Percentiles rank a stretch among this genome's conserved stretches.
Conservation (phyloP, 2,888 invertebrate genomes). For the Drosophila villosipedis region DNA sequence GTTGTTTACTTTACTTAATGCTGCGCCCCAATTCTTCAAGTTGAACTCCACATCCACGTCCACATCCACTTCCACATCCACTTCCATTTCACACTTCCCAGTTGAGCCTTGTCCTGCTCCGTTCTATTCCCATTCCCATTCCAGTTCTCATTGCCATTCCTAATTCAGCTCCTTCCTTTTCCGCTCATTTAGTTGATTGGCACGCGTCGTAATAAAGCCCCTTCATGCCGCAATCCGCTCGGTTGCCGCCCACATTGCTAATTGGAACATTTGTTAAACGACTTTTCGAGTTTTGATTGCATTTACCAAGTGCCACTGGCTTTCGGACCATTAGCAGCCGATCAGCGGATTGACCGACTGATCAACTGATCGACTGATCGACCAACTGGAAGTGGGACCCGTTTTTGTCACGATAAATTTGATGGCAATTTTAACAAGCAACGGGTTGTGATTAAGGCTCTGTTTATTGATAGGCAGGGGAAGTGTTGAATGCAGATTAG, state of each 20-base stretch:
- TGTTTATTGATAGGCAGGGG: neutral
- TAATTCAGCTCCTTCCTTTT: slow-evolving; percentile 19
- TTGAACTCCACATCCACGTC: neutral
- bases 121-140: neutral
- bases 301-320: slow-evolving; percentile 32
- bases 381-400: slow-evolving; percentile 8
- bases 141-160: neutral
- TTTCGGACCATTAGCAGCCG: slow-evolving; percentile 31
- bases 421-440: slow-evolving; percentile 1
- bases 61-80: slow-evolving; percentile 13
- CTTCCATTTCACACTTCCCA: slow-evolving; percentile 19
- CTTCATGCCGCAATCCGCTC: neutral
- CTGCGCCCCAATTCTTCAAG: neutral
- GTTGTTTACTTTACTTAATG: slow-evolving; percentile 26
- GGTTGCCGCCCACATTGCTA: slow-evolving; percentile 44
- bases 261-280: slow-evolving; percentile 62
- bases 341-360: slow-evolving; percentile 27
- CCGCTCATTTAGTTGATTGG: slow-evolving; percentile 45
- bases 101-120: neutral
- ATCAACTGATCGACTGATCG: slow-evolving; percentile 5
- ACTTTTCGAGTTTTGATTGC: slow-evolving; percentile 42
- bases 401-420: slow-evolving; percentile 12
- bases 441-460: neutral
- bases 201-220: slow-evolving; percentile 27
- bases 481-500: neutral